phyloP scores from a whole-genome alignment of 2,888 invertebrate genomes.

The Nomada ferruginata region DNA sequence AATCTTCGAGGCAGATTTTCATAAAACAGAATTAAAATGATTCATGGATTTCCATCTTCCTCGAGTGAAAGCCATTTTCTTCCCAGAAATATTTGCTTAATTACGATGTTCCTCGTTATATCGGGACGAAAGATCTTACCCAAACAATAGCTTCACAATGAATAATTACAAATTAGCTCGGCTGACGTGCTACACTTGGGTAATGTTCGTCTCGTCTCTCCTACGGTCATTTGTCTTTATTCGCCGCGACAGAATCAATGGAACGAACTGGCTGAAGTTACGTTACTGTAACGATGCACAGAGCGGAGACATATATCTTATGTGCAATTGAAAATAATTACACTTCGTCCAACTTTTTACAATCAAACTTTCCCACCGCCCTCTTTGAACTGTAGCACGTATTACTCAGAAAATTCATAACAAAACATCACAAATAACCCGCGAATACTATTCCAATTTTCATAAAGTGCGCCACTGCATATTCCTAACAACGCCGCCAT shows the following conservation, averaged over 20 bases:
- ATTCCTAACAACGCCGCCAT: no score
- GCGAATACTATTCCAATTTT: no score
- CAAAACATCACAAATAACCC: no score
- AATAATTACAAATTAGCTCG: conserved; percentile 74
- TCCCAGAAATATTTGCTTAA: neutral
- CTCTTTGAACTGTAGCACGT: no score
- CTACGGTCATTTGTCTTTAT: conserved; percentile 68
- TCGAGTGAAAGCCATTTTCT: no score
- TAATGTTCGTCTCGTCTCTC: conserved; percentile 54
- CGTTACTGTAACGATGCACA: conserved; percentile 38
- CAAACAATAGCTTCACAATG: conserved; percentile 64
- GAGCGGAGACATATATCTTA: conserved; percentile 4
- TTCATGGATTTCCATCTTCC: no score
- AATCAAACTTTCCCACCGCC: neutral
- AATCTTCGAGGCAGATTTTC: no score
- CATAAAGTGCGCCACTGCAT: no score
- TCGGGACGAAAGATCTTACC: conserved; percentile 58
- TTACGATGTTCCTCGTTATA: conserved; percentile 1
- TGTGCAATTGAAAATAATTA: conserved; percentile 34
- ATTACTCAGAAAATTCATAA: no score
- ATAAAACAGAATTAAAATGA: no score
- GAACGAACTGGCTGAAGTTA: conserved; percentile 17
- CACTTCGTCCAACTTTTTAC: conserved; percentile 8
- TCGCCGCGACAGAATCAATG: conserved; percentile 56
- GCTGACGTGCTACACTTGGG: conserved; percentile 57